phyloP scores from a whole-genome alignment of 2,113 vertebrate species.

The Anhinga rufa region DNA sequence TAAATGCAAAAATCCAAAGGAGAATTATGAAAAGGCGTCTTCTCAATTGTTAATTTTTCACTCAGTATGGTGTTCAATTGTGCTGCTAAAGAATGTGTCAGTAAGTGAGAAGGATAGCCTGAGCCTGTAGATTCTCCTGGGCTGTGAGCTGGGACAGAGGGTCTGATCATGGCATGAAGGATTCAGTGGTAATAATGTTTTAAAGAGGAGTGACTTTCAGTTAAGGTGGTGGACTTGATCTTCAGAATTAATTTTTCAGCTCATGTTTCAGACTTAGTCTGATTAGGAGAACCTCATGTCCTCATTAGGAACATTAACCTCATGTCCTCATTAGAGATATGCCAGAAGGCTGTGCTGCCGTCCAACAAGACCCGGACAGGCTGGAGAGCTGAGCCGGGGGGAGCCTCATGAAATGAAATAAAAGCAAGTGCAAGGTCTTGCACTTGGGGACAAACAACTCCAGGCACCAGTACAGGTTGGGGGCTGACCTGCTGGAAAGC shows the following conservation, averaged over 20 bases:
- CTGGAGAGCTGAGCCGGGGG: too few species aligned
- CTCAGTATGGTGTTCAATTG: not conserved
- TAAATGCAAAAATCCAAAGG: not conserved
- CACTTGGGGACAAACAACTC: too few species aligned
- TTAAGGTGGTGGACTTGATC: not conserved
- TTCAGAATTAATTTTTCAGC: not conserved
- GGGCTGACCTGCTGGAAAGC: too few species aligned
- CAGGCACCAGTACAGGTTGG: too few species aligned
- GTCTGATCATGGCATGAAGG: not conserved
- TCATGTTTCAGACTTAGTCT: not conserved
- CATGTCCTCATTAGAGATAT: too few species aligned
- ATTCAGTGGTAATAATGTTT: not conserved
- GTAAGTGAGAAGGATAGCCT: not conserved
- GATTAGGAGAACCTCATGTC: too few species aligned
- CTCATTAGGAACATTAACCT: too few species aligned
- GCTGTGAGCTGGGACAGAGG: not conserved
- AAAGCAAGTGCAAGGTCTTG: too few species aligned
- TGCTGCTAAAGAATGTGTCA: not conserved
- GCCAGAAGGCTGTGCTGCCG: too few species aligned
- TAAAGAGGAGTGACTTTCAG: not conserved
- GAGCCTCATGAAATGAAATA: too few species aligned
- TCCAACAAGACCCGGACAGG: too few species aligned
- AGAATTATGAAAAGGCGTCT: not conserved
- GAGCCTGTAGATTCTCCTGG: not conserved
- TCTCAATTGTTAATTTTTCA: not conserved